Evolutionary conservation across 1,140 invertebrate genomes (phyloP), one percentile per base, ranked within the genome.

Genomic region (Idris sp.): DNA sequence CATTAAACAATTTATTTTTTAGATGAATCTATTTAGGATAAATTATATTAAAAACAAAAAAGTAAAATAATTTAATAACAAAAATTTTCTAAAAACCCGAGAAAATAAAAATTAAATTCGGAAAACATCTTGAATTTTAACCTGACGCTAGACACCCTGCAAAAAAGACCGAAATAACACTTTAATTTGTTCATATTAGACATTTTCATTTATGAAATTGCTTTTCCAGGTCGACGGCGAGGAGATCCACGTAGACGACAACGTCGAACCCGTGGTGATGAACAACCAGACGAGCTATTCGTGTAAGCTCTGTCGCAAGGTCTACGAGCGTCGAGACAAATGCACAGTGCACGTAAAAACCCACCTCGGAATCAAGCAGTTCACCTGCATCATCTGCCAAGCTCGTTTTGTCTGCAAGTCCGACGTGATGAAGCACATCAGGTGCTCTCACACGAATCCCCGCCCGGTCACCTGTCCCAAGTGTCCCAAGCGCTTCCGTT

Each of bases 281-380:
- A 85, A 84, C 11, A 80, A 79, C 44, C 84, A 86, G 19, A 80
- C 77, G 2, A 83, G 82, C 10, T 88, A 87, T 31, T 69, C 81
- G 1, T 87, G 86, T 30, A 87, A 85, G 46, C 25, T 87, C 7
- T 88, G 86, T 30, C 73, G 74, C 0, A 87, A 87, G 54, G 77
- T 86, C 0, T 87, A 88, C 36, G 86, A 87, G 40, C 79, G 86
- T 3, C 79, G 81, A 2, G 86, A 88, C 22, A 88, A 87, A 49
- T 88, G 86, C 53, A 87, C 80, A 8, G 86, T 88, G 4, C 93
- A 94, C 74, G 91, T 93, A 51, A 90, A 92, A 36, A 93, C 92
- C 0, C 93, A 94, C 76, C 86, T 90, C 0, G 91, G 91, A 0
- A 86, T 92, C 15, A 93, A 93, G 56, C 91, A 93, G 31, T 93